Base-by-base conservation (phyloP, 2,113 vertebrate species). In the Condylura cristata region DNA sequence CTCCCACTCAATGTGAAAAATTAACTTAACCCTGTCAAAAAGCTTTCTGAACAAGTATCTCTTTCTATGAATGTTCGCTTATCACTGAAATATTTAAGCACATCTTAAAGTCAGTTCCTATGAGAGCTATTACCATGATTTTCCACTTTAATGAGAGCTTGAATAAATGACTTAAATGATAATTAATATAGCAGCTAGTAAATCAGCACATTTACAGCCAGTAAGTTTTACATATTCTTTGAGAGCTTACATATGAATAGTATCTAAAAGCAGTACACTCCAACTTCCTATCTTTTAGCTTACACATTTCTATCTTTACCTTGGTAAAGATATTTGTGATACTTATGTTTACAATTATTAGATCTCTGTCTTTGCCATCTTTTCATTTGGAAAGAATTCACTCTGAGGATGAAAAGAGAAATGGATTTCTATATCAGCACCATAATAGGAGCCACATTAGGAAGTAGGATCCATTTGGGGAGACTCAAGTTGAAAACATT, bases 401-500 rank as follows among this genome's bases (percentile, higher is more conserved):
- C 20, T 81, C n/a, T 83, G 22, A 87, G n/a, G 86, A 91, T 46
- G 32, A 74, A 56, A 68, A 71, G 32, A 86, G 34, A 93, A 78
- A 24, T 44, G 24, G 34, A 13, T 10, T 92, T 95, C 41, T 79
- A 3, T n/a, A 60, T 81, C 10, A 90, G 32, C 60, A 71, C 37
- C 51, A 39, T 83, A 51, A 82, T 70, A 6, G 37, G 24, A 68
- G 20, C 6, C 56, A n/a, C 7, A 32, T 82, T 68, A 80, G 65
- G n/a, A 84, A 80, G 11, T n/a, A 20, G 79, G 65, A 48, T 32
- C 18, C 87, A 28, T 56, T 41, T 91, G 30, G 39, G 16, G 30
- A 89, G 34, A 89, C 53, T 79, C 65, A 86, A 53, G 8, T 41
- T 53, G 48, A 94, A 95, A 82, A 79, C 4, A 53, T 92, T 32